Evolutionary conservation across 2,797 vertebrate species (phyloP), one percentile per base, ranked within the genome.

Genomic region (Spheniscus humboldti): DNA sequence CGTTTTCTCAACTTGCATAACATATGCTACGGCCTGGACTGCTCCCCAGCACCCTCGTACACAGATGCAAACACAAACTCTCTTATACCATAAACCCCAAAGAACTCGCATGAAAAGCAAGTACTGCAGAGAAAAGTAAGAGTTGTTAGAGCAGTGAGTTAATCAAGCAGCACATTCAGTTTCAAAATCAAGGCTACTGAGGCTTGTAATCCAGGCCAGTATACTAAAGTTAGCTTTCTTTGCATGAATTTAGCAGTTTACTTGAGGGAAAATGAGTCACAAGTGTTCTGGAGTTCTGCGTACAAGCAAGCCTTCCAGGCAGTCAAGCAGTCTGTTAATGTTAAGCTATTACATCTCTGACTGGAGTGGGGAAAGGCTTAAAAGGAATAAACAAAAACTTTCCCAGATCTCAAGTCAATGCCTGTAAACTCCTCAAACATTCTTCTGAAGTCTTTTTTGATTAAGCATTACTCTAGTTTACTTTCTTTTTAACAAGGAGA

Each of bases 181-280:
- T 97, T 91, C 76, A 86, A 86, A 91, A 88, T 81, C 63, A 86
- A 93, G 59, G 55, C 62, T 91, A 90, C 27, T 80, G 81, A 92
- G 52, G 71, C 74, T 93, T 84, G 39, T 62, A 87, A 93, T 67
- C 48, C 87, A 94, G 89, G 73, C 35, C 82, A 73, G 79, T 45
- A 83, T 20, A 88, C 43, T 88, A 14, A 92, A 94, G 92, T 88
- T 95, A 94, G 89, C 55, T 90, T 81, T 90, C 78, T 88, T 83
- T 63, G 79, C 62, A 69, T 73, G 50, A 86, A 68, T 86, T 73
- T 47, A 94, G 85, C 87, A 84, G 72, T 88, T 91, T 92, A 90
- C 91, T 92, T 64, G n/a, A 93, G 47, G 78, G 53, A 74, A 94
- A 75, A 92, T 91, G 92, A 95, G 62, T 96, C 93, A 97, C 60